Evolutionary conservation across 2,888 invertebrate species (phyloP).

Genomic region (Choristoneura rosaceana): DNA sequence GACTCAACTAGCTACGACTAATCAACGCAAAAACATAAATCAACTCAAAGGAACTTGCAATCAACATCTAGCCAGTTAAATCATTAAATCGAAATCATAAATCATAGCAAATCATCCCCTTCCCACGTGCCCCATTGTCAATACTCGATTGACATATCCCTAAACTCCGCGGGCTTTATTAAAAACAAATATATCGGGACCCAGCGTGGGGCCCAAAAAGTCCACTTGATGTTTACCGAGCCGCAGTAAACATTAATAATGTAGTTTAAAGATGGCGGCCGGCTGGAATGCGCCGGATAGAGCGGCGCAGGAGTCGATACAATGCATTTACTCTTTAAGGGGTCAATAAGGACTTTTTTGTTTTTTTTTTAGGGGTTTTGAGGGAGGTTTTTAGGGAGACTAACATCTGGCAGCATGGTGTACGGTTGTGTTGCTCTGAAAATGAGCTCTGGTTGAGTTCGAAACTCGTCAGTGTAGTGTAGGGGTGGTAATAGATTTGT

Average conservation of each 20-base stretch:
- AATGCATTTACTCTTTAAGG: slow-evolving; percentile 24
- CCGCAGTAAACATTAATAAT: slow-evolving; percentile 80
- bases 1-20: neutral
- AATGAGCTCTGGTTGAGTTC: too few species aligned
- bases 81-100: neutral
- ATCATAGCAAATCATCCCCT: slow-evolving; percentile 19
- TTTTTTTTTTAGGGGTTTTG: too few species aligned
- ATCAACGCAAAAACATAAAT: too few species aligned
- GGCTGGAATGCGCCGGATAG: slow-evolving; percentile 74
- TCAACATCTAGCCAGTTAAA: neutral
- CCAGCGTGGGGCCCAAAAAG: slow-evolving; percentile 65
- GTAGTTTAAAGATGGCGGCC: slow-evolving; percentile 82
- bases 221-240: slow-evolving; percentile 66
- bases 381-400: too few species aligned
- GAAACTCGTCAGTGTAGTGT: too few species aligned
- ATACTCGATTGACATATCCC: slow-evolving; percentile 43
- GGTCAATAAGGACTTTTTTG: too few species aligned
- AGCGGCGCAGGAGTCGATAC: slow-evolving; percentile 55
- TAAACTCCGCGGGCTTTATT: slow-evolving; percentile 64
- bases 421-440: too few species aligned
- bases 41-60: neutral
- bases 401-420: too few species aligned
- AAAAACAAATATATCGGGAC: slow-evolving; percentile 75
- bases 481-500: too few species aligned
- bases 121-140: slow-evolving; percentile 38